A percentile compares a stretch with the other conserved stretches of the same genome.
Evolutionary conservation across 2,797 vertebrate genomes (phyloP).

Genomic region (Phoeniculus purpureus): DNA sequence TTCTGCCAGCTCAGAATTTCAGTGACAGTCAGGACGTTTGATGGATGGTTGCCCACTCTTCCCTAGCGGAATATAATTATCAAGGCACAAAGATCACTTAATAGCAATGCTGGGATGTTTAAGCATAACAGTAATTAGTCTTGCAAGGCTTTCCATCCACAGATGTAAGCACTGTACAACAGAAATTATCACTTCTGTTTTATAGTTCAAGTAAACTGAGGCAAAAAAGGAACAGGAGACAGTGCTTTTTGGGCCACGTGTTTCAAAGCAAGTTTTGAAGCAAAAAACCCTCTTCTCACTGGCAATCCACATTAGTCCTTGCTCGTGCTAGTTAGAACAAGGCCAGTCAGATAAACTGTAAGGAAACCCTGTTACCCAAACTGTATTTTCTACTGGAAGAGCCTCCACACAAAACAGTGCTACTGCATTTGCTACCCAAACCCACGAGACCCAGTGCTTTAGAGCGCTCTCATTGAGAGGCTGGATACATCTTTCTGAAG

Average conservation of each 20-base stretch:
- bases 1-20: slow-evolving; percentile 61
- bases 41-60: slow-evolving; percentile 52
- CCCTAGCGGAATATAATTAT: slow-evolving; percentile 43
- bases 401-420: background rate
- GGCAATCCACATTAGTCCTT: background rate
- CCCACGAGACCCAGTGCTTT: background rate
- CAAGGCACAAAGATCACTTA: slow-evolving; percentile 48
- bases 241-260: background rate
- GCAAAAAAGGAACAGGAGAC: background rate
- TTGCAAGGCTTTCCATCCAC: slow-evolving; percentile 31
- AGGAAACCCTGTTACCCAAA: background rate
- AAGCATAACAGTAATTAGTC: slow-evolving; percentile 42
- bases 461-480: background rate
- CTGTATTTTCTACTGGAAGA: background rate
- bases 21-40: slow-evolving; percentile 15
- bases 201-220: slow-evolving; percentile 49
- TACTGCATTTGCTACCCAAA: background rate
- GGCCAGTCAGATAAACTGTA: background rate
- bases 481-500: background rate
- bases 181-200: slow-evolving; percentile 36
- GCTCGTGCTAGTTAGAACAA: background rate
- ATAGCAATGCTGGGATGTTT: background rate
- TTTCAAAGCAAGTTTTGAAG: background rate
- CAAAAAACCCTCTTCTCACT: background rate
- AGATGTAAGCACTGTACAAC: slow-evolving; percentile 28